Percentiles rank a stretch among this genome's conserved stretches.
Evolutionary conservation across 2,113 vertebrate species (phyloP).

Genomic region (Neomonachus schauinslandi): DNA sequence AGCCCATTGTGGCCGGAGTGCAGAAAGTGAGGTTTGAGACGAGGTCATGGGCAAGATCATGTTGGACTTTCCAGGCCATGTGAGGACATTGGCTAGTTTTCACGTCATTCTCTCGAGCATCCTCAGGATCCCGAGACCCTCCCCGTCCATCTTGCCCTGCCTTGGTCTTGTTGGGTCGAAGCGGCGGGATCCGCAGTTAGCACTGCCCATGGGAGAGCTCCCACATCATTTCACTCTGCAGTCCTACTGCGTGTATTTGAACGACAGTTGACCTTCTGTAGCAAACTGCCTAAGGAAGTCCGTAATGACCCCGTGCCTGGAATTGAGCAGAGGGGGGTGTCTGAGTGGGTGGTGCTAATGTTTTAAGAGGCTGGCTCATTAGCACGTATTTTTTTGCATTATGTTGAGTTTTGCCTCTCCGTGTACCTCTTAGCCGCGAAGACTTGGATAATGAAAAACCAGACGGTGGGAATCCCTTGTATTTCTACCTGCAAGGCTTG

Average conservation of each 20-base stretch:
- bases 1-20: background rate
- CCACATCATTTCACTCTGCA: background rate
- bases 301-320: too few species aligned
- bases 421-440: background rate
- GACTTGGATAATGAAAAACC: background rate
- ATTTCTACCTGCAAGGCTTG: background rate
- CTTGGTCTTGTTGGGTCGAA: background rate
- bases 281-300: background rate
- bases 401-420: background rate
- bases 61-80: too few species aligned
- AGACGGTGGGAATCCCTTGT: accelerated
- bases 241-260: background rate
- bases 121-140: background rate
- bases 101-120: background rate
- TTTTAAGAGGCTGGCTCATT: background rate
- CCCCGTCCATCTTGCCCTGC: background rate
- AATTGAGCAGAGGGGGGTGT: background rate
- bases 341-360: background rate
- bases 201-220: background rate
- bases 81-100: background rate
- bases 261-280: background rate
- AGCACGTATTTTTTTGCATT: background rate
- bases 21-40: background rate
- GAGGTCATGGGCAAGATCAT: background rate
- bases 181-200: accelerated